Evolutionary conservation across 2,888 invertebrate genomes (phyloP).

Genomic region (Cheilosia pagana): DNA sequence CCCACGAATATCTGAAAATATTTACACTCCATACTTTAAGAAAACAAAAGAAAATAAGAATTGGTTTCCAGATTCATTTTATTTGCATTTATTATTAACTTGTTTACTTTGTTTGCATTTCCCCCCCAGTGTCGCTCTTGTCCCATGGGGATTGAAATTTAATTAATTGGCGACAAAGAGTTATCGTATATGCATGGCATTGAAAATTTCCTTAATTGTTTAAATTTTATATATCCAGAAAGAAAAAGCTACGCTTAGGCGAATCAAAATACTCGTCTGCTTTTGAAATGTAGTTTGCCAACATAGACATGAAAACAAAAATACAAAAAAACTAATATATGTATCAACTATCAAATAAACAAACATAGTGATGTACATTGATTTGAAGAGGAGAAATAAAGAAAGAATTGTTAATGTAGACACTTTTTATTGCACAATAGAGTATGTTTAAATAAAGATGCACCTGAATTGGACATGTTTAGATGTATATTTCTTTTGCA

Average conservation of each 20-base stretch:
- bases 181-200: slow-evolving; percentile 27
- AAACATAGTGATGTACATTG: slow-evolving; percentile 45
- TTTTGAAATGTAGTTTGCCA: slow-evolving; percentile 33
- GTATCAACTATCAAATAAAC: too few relatives aligned
- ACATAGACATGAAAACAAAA: slow-evolving; percentile 9
- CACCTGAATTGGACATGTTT: slow-evolving; percentile 64
- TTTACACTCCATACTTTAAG: slow-evolving; percentile 72
- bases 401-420: slow-evolving; percentile 57
- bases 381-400: slow-evolving; percentile 20
- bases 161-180: not conserved
- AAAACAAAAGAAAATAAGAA: slow-evolving; percentile 41
- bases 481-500: slow-evolving; percentile 18
- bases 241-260: slow-evolving; percentile 12
- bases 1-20: slow-evolving; percentile 51
- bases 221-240: not conserved
- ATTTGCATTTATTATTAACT: slow-evolving; percentile 62
- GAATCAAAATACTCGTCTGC: slow-evolving; percentile 17
- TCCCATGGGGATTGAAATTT: not conserved
- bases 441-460: slow-evolving; percentile 70
- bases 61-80: slow-evolving; percentile 63
- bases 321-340: slow-evolving; percentile 1
- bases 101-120: slow-evolving; percentile 15
- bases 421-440: slow-evolving; percentile 72
- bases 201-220: not conserved
- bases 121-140: not conserved